Evolutionary conservation across 1,140 invertebrate genomes (phyloP), one percentile per base, ranked within the genome.

Genomic region (Brachionus calyciflorus): DNA sequence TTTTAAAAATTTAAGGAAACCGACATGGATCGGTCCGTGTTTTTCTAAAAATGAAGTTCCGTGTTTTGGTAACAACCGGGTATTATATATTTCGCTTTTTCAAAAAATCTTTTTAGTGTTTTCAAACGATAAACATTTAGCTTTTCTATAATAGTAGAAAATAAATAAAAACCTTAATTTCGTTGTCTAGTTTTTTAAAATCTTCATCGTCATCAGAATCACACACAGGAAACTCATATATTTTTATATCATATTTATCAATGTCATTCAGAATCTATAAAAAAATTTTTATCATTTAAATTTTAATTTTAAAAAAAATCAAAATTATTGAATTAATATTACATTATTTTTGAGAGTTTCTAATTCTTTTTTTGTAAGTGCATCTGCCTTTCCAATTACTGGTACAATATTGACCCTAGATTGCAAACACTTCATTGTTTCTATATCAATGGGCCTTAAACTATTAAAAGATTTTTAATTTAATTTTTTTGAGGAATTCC

Each of bases 361-460:
- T 83, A 93, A 92, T 84, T 98, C 95, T 81, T 96, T 93, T 0
- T 92, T 92, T 49, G 93, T 96, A 89, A 97, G 90, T 1, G 94
- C 96, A 81, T 98, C 95, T 12, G 94, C 93, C 87, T 97, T 98
- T 24, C 93, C 93, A 82, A 98, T 93, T 63, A 98, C 90, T 55
- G 94, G 95, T 82, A 98, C 92, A 80, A 98, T 93, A 84, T 98
- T 98, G 73, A 97, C 94, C 88, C 93, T 94, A 83, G 96, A 92
- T 79, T 94, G 93, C 49, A 97, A 88, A 80, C 92, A 89, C 82
- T 94, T 92, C 93, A 97, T 93, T 85, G 94, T 96, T 86, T 95
- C 93, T 37, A 97, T 91, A 83, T 97, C 94, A 79, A 97, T 87
- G 0, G 92, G 92, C 83, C 95, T 93, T 69, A 96, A 87, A 78